phyloP scores from a whole-genome alignment of 2,797 vertebrate genomes.

The Macropus fuliginosus region DNA sequence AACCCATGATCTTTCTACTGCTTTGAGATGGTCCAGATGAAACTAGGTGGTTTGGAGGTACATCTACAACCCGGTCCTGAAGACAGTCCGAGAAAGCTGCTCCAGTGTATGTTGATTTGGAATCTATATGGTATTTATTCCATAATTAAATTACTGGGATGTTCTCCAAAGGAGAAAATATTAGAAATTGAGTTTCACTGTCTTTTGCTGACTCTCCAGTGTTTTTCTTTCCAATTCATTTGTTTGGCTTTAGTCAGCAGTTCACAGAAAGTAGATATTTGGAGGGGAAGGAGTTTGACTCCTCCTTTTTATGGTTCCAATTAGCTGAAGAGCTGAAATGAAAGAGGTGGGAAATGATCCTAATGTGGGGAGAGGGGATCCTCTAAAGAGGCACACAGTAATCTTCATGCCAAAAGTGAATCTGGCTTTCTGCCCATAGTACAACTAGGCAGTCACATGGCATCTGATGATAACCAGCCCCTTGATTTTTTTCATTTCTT shows the following conservation, averaged over 20 bases:
- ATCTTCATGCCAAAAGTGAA: neutral
- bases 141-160: neutral
- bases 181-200: too few relatives aligned
- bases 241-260: neutral
- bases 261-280: neutral
- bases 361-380: neutral
- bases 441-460: neutral
- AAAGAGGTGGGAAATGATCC: neutral
- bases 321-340: neutral
- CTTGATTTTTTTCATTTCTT: neutral
- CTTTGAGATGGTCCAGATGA: neutral
- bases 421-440: neutral
- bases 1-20: neutral
- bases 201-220: too few relatives aligned
- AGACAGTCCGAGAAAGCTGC: neutral
- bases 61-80: neutral
- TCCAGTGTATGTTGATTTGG: neutral
- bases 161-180: too few relatives aligned
- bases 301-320: neutral
- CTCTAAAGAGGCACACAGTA: neutral
- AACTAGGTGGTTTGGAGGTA: neutral
- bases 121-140: neutral
- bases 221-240: too few relatives aligned
- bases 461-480: neutral
- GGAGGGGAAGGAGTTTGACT: neutral